phyloP scores from a whole-genome alignment of 2,113 vertebrate genomes.

The Lethenteron camtschaticum region DNA sequence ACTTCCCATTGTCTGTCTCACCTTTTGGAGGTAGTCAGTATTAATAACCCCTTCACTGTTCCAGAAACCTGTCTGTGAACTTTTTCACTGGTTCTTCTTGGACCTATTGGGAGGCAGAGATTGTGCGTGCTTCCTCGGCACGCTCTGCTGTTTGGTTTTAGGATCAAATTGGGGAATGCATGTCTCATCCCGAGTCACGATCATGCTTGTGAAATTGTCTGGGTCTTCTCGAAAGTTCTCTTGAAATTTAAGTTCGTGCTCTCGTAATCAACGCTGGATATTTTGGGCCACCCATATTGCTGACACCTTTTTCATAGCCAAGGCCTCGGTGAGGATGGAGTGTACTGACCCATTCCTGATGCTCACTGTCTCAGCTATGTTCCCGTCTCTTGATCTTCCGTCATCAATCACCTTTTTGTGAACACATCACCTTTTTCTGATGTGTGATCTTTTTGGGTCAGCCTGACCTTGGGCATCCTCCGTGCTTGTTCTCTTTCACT shows the following conservation, averaged over 20 bases:
- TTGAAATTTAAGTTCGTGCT: not conserved
- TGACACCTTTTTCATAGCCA: slow-evolving; percentile 3
- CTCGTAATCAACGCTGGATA: not conserved
- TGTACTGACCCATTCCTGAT: not conserved
- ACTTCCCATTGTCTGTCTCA: not conserved
- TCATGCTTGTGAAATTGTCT: not conserved
- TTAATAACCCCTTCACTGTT: not conserved
- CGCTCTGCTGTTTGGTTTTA: not conserved
- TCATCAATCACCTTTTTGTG: not conserved
- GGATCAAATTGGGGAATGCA: not conserved
- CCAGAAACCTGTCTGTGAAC: not conserved
- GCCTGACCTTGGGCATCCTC: not conserved
- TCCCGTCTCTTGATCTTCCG: not conserved
- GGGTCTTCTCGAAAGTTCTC: not conserved
- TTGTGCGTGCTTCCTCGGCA: slow-evolving; percentile 1
- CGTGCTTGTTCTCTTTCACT: not conserved
- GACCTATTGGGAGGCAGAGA: not conserved
- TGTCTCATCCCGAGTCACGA: not conserved
- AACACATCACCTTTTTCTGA: slow-evolving; percentile 1
- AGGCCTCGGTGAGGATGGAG: slow-evolving; percentile 1
- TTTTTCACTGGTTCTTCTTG: slow-evolving; percentile 2
- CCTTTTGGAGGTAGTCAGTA: slow-evolving; percentile 5
- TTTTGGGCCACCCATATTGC: not conserved
- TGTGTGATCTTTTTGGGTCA: not conserved
- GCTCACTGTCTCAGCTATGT: not conserved